Percentiles rank a stretch among this genome's conserved stretches.
Evolutionary conservation across 2,888 invertebrate genomes (phyloP).

Genomic region (Dendrolimus houi): DNA sequence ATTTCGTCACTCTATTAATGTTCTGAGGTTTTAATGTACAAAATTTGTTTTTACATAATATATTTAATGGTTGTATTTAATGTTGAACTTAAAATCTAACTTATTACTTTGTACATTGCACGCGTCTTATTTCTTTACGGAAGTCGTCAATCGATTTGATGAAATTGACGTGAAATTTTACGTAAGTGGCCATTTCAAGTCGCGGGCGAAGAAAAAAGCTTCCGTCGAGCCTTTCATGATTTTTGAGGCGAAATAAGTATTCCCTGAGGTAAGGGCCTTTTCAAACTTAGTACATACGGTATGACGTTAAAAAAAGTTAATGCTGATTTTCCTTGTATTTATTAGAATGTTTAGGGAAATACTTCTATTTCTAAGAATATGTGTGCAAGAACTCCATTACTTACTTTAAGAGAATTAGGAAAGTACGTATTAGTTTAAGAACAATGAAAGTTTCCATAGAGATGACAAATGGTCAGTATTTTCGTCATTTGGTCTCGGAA

Average conservation of each 20-base stretch:
- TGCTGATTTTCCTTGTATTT: not conserved
- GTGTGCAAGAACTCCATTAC: not conserved
- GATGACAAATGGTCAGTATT: too few relatives aligned
- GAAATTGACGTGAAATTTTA: slow-evolving; percentile 31
- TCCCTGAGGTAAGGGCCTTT: slow-evolving; percentile 9
- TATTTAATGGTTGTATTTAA: too few relatives aligned
- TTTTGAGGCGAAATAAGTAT: slow-evolving; percentile 37
- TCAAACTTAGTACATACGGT: not conserved
- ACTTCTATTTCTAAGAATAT: not conserved
- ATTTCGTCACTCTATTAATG: too few relatives aligned
- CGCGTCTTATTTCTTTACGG: slow-evolving; percentile 3
- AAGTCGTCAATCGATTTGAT: slow-evolving; percentile 9
- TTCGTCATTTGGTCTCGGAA: too few relatives aligned
- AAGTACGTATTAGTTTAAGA: too few relatives aligned
- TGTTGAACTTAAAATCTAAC: too few relatives aligned
- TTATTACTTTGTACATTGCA: not conserved
- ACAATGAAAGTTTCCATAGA: too few relatives aligned
- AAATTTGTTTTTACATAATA: too few relatives aligned
- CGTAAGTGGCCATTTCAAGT: slow-evolving; percentile 35
- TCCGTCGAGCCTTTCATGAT: slow-evolving; percentile 36
- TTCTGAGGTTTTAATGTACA: too few relatives aligned
- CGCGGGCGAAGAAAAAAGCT: slow-evolving; percentile 34
- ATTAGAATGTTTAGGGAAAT: not conserved
- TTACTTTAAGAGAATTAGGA: not conserved
- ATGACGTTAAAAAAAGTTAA: not conserved